Evolutionary conservation across 1,140 invertebrate genomes (phyloP).

Genomic region (Sminthurinus signatus): DNA sequence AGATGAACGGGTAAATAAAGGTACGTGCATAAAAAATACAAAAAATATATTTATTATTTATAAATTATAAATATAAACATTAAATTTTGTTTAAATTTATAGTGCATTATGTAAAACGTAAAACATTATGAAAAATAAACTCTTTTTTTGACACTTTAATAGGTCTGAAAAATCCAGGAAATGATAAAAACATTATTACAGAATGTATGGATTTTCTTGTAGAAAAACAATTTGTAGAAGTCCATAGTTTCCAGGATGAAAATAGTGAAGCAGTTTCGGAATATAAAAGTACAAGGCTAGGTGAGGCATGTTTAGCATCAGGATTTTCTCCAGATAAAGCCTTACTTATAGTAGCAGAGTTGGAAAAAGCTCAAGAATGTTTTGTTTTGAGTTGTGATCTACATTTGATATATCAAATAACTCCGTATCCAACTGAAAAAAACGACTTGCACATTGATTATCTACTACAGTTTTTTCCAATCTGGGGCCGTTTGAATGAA

Average conservation of each 20-base stretch:
- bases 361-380: conserved; percentile 80
- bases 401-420: conserved; percentile 85
- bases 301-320: conserved; percentile 84
- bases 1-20: too few species aligned
- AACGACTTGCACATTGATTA: neutral
- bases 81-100: too few species aligned
- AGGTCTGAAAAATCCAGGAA: too few species aligned
- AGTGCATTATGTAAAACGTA: too few species aligned
- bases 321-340: conserved; percentile 89
- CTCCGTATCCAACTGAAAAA: neutral
- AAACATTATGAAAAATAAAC: too few species aligned
- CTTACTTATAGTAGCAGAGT: conserved; percentile 74
- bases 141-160: too few species aligned
- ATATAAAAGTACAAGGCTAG: conserved; percentile 76
- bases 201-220: conserved; percentile 55
- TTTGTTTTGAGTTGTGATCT: conserved; percentile 92
- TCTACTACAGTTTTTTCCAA: too few species aligned
- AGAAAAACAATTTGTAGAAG: conserved; percentile 53
- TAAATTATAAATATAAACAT: too few species aligned
- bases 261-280: conserved; percentile 42
- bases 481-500: neutral
- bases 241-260: conserved; percentile 18
- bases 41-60: too few species aligned
- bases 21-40: too few species aligned
- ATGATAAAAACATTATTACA: conserved; percentile 44